phyloP scores from a whole-genome alignment of 2,797 vertebrate genomes.

The Peromyscus nudipes region DNA sequence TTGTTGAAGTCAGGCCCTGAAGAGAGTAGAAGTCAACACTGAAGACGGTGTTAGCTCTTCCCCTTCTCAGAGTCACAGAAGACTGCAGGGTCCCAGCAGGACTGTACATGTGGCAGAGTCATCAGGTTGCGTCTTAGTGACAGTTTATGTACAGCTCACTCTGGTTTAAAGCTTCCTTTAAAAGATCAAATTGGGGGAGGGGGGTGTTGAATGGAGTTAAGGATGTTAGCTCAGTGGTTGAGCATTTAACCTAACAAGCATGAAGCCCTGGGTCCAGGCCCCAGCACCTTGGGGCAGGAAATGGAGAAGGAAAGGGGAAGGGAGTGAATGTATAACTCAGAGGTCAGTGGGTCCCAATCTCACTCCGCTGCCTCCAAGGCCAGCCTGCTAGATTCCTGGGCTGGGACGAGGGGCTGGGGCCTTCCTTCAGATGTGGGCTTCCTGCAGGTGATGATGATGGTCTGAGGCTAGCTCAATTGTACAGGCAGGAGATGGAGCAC shows the following conservation, averaged over 20 bases:
- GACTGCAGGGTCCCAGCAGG: too few species aligned
- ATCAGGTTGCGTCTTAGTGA: rapidly evolving
- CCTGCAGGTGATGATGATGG: neutral
- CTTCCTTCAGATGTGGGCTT: neutral
- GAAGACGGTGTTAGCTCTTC: neutral
- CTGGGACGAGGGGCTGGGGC: neutral
- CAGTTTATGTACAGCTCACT: neutral
- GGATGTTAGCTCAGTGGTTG: neutral
- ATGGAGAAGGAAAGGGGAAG: neutral
- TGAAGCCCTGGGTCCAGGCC: neutral
- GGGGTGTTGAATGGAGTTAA: neutral
- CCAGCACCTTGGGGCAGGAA: neutral
- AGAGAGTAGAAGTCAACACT: neutral
- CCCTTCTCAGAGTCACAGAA: neutral
- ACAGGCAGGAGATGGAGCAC: rapidly evolving
- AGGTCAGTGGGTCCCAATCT: neutral
- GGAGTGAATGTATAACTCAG: neutral
- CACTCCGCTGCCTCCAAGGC: neutral
- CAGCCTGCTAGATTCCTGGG: neutral
- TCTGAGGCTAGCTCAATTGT: neutral
- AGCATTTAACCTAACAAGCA: neutral
- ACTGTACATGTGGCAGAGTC: too few species aligned
- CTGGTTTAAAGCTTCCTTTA: neutral
- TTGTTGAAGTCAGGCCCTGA: neutral
- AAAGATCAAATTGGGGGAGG: neutral